A percentile compares a stretch with the other conserved stretches of the same genome.
These are phyloP conservation scores for Calidris pygmaea DNA, from an alignment of 2,113 vertebrate genomes.

Conservation along the genomic window DNA sequence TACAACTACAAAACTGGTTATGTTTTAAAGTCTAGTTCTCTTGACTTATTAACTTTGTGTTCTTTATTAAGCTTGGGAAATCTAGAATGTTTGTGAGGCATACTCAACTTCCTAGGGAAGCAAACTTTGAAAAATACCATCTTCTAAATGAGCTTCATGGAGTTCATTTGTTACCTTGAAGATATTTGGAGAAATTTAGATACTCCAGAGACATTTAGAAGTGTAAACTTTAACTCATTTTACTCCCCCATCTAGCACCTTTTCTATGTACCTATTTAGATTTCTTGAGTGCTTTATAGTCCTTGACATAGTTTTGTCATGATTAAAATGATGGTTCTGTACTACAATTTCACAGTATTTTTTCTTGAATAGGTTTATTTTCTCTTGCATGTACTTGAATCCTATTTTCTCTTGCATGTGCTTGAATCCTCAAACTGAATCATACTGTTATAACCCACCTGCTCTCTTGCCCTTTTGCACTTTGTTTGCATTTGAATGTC, in stretches of 20 bases:
- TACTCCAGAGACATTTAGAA: background rate
- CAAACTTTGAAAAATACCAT: background rate
- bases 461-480: background rate
- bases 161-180: background rate
- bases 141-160: background rate
- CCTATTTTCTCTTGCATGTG: background rate
- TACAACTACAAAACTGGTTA: background rate
- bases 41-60: background rate
- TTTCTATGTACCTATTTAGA: background rate
- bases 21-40: background rate
- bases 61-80: background rate
- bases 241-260: background rate
- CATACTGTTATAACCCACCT: background rate
- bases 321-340: background rate
- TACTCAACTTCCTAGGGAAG: background rate
- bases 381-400: background rate
- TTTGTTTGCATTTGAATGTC: background rate
- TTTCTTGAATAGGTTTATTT: background rate
- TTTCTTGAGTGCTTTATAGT: background rate
- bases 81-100: background rate
- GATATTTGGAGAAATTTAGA: background rate
- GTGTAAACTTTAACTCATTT: background rate
- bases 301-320: background rate
- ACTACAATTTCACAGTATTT: background rate
- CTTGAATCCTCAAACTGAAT: background rate